Evolutionary conservation across 2,888 invertebrate genomes (phyloP).

Genomic region (Mesorhabditis sp.): DNA sequence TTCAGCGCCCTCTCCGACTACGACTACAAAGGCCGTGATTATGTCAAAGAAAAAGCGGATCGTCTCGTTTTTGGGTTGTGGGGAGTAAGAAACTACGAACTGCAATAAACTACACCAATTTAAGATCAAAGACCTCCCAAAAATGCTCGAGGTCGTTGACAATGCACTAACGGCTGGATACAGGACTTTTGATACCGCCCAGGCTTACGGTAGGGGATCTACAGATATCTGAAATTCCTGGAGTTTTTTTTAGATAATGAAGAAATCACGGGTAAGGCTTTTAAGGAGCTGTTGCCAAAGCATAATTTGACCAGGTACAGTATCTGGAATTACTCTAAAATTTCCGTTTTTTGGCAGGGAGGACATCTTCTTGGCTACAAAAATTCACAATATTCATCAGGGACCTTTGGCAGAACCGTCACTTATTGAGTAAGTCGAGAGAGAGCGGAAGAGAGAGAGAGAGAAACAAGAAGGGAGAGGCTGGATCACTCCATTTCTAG

Average conservation of each 20-base stretch:
- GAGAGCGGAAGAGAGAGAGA: background rate
- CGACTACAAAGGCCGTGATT: background rate
- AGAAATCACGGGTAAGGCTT: slow-evolving; percentile 2
- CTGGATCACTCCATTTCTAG: background rate
- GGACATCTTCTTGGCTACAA: slow-evolving; percentile 1
- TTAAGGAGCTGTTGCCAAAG: background rate
- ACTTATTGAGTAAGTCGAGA: background rate
- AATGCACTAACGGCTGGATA: slow-evolving; percentile 4
- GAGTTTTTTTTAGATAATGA: background rate
- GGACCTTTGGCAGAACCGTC: background rate
- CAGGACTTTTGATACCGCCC: slow-evolving; percentile 6
- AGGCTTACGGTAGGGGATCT: slow-evolving; percentile 3
- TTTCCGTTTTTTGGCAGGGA: background rate
- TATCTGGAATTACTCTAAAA: background rate
- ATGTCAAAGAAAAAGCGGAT: slow-evolving; percentile 1
- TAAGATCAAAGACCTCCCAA: background rate
- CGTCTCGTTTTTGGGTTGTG: background rate
- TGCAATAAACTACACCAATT: background rate
- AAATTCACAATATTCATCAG: background rate
- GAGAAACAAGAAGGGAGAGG: too few relatives aligned
- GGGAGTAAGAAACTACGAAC: background rate
- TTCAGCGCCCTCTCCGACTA: background rate
- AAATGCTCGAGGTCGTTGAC: background rate
- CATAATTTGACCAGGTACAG: background rate
- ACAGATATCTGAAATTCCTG: background rate